Evolutionary conservation across 2,888 invertebrate species (phyloP), one percentile per base, ranked within the genome.

Genomic region (Empis livida): DNA sequence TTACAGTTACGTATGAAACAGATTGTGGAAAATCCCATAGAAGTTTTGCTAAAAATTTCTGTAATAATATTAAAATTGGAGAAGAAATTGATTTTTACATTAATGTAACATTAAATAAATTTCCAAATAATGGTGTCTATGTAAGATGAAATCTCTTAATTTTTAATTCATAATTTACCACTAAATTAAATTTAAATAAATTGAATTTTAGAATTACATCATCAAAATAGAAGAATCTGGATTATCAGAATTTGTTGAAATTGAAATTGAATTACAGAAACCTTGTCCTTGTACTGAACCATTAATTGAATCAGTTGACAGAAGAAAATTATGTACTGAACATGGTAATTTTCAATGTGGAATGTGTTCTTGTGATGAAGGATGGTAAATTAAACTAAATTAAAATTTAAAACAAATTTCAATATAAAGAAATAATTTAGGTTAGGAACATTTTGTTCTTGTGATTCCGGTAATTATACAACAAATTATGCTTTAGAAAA

Each of bases 191-290:
- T n/a, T n/a, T n/a, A n/a, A 39, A 16, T 39, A 17, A 5, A 8
- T 20, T 1, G 4, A 16, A 10, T 55, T 52, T 10, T 45, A 72
- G 72, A 63, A 53, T 8, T 65, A 71, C 53, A 74, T 67, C 1
- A 73, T 84, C 43, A 71, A 70, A 13, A 83, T 92, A 57, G 81
- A 82, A 49, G 91, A 91, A 55, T 80, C 82, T 5, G 84, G 84
- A 46, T 72, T 92, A 4, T 84, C 84, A 43, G 81, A 83, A 56
- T 68, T 71, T 15, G 64, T 90, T 48, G 73, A 75, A 13, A 66
- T 92, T 41, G 79, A 86, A 44, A 73, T 91, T 39, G 80, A 85
- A 55, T 70, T 89, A 45, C 75, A 83, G 53, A 82, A 84, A 57
- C 80, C 84, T 31, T 87, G 87, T 60, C 76, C 77, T 11, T 84